A percentile compares a stretch with the other conserved stretches of the same genome.
These are phyloP conservation scores for Colius striatus DNA, from an alignment of 2,113 vertebrate genomes.

Conservation along the genomic window DNA sequence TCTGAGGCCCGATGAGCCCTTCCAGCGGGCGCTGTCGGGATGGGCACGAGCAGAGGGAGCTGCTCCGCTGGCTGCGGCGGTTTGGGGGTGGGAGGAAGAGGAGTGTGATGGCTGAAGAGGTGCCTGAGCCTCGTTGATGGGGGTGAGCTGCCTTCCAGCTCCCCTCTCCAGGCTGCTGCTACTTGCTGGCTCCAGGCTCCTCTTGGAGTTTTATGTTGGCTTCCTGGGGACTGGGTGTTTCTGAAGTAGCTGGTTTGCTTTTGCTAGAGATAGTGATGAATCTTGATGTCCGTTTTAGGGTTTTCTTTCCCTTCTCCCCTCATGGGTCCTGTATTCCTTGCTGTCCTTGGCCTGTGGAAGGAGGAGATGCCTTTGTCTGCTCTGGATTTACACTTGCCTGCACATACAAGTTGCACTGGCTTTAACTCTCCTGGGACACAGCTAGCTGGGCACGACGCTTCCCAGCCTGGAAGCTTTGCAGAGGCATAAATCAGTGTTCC, in stretches of 20 bases:
- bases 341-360: background rate
- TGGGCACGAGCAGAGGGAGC: background rate
- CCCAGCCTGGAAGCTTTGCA: background rate
- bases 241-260: conserved; percentile 5
- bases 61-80: background rate
- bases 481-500: background rate
- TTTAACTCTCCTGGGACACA: conserved; percentile 21
- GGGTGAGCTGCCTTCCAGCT: background rate
- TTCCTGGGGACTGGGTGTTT: background rate
- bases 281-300: conserved; percentile 38
- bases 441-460: background rate
- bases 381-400: conserved; percentile 46
- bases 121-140: background rate
- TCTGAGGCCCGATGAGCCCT: background rate
- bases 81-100: conserved; percentile 37
- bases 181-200: background rate
- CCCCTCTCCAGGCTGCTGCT: background rate
- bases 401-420: conserved; percentile 13
- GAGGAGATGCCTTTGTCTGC: conserved; percentile 53
- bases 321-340: background rate
- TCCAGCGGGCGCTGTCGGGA: background rate
- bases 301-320: background rate
- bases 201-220: background rate
- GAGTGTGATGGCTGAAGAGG: background rate
- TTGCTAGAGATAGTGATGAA: background rate